phyloP scores from a whole-genome alignment of 2,888 invertebrate genomes.

The Epirrhoe alternata region DNA sequence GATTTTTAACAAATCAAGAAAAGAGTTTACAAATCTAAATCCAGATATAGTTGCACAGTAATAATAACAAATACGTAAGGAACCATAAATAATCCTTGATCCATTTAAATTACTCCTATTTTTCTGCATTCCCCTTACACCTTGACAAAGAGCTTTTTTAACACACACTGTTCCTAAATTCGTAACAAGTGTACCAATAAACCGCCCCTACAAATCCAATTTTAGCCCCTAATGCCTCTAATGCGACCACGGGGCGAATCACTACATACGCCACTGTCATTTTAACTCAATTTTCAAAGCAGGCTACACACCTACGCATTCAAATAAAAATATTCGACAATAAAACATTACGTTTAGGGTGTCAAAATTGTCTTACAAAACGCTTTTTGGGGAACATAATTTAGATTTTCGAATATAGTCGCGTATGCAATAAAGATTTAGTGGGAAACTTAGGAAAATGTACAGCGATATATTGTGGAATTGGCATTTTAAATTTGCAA shows the following conservation, averaged over 20 bases:
- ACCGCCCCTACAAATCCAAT: constrained; percentile 82
- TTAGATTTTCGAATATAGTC: constrained; percentile 71
- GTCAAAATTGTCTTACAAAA: constrained; percentile 70
- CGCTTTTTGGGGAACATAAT: constrained; percentile 64
- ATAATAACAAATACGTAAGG: constrained; percentile 25
- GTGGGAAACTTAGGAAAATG: constrained; percentile 61
- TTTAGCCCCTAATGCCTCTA: constrained; percentile 81
- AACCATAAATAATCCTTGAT: constrained; percentile 42
- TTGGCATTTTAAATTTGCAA: constrained; percentile 40
- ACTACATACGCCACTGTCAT: constrained; percentile 84
- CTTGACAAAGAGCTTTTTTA: constrained; percentile 67
- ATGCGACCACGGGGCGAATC: constrained; percentile 83
- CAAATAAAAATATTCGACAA: constrained; percentile 79
- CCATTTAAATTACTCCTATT: constrained; percentile 43
- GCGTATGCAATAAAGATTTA: constrained; percentile 74
- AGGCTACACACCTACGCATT: constrained; percentile 52
- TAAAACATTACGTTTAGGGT: constrained; percentile 78
- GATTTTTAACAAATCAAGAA: no score
- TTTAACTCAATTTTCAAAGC: constrained; percentile 84
- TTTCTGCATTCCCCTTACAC: constrained; percentile 45
- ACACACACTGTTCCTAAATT: constrained; percentile 67
- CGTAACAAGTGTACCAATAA: constrained; percentile 84
- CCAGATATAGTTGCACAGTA: background rate
- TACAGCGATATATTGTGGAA: constrained; percentile 38
- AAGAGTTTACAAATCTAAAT: background rate